Conservation (phyloP, 1,140 invertebrate genomes). For the Samia ricini region DNA sequence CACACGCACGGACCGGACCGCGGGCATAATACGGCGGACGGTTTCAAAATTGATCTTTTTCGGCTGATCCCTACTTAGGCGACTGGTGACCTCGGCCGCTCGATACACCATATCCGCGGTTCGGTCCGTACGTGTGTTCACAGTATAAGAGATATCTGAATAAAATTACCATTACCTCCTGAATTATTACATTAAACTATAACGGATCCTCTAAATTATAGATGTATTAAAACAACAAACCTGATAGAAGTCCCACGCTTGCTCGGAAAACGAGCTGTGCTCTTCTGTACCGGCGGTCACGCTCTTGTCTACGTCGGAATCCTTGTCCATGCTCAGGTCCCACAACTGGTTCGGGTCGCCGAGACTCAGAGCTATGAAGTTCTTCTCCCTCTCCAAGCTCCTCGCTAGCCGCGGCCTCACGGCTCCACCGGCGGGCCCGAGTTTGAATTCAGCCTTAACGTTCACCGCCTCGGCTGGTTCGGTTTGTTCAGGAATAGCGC, state of each 20-base stretch:
- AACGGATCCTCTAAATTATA: neutral
- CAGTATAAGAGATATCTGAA: too few relatives aligned
- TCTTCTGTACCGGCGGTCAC: constrained; percentile 80
- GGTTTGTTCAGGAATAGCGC: constrained; percentile 65
- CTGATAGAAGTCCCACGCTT: constrained; percentile 91
- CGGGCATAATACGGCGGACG: too few relatives aligned
- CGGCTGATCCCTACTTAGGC: too few relatives aligned
- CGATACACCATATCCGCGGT: too few relatives aligned
- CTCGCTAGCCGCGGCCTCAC: constrained; percentile 62
- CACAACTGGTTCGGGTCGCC: constrained; percentile 62
- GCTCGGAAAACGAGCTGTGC: constrained; percentile 91
- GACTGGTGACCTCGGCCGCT: too few relatives aligned
- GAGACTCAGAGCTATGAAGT: constrained; percentile 60
- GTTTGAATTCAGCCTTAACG: constrained; percentile 77
- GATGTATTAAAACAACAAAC: constrained; percentile 50
- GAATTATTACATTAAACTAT: too few relatives aligned
- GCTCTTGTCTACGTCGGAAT: constrained; percentile 71
- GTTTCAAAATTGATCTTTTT: too few relatives aligned
- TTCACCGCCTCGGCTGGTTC: constrained; percentile 42
- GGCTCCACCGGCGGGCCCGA: constrained; percentile 77
- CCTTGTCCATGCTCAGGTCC: constrained; percentile 64
- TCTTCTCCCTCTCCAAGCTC: constrained; percentile 62
- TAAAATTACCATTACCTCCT: too few relatives aligned
- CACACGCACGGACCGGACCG: too few relatives aligned
- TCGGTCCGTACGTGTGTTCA: too few relatives aligned